These are phyloP conservation scores for Pelusios castaneus DNA, from an alignment of 2,113 vertebrate species.

Conservation along the genomic window DNA sequence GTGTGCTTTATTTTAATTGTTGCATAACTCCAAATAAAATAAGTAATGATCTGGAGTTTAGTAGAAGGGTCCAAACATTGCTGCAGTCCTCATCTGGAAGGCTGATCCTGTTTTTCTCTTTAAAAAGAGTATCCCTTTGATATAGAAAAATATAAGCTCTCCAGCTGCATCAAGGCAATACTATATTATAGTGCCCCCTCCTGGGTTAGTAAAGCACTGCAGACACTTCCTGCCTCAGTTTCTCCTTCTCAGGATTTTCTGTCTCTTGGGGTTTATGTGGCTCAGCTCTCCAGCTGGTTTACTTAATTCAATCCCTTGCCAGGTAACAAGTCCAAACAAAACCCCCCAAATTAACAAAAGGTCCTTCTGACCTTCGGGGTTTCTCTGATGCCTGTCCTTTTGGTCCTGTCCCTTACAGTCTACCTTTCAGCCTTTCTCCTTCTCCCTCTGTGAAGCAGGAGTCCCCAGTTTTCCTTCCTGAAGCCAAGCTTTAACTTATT, in stretches of 20 bases:
- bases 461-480: too few species aligned
- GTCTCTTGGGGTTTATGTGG: too few species aligned
- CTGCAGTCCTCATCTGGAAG: constrained; percentile 48
- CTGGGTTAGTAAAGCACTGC: background rate
- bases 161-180: background rate
- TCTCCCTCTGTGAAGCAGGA: too few species aligned
- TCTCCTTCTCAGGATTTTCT: background rate
- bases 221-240: background rate
- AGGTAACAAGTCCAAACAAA: background rate
- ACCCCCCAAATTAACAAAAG: too few species aligned
- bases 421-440: too few species aligned
- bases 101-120: constrained; percentile 63
- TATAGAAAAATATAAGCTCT: constrained; percentile 48
- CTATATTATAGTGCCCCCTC: background rate
- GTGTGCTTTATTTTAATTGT: background rate
- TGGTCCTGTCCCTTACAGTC: too few species aligned
- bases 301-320: background rate
- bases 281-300: background rate
- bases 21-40: constrained; percentile 20
- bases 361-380: too few species aligned
- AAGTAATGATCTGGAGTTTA: constrained; percentile 43
- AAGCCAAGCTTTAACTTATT: too few species aligned
- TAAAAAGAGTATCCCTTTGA: constrained; percentile 29
- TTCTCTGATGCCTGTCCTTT: too few species aligned
- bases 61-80: constrained; percentile 26